A percentile compares a stretch with the other conserved stretches of the same genome.
These are phyloP conservation scores for Amblyjoppa proteus DNA, from an alignment of 2,888 invertebrate genomes.

Conservation along the genomic window DNA sequence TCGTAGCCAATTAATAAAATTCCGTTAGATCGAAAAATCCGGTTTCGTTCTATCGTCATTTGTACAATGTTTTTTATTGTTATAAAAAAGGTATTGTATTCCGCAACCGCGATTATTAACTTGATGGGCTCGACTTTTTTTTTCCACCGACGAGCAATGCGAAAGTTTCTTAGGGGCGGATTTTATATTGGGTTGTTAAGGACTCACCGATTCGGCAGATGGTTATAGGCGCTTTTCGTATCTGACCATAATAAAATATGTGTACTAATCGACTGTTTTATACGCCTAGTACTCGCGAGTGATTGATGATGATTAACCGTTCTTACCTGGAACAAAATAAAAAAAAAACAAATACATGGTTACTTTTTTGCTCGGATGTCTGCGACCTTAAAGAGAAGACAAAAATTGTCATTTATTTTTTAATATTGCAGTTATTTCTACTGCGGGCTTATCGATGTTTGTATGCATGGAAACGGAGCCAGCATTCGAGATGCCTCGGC, in stretches of 20 bases:
- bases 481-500: constrained; percentile 57
- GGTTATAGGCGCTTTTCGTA: constrained; percentile 42
- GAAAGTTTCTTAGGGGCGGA: constrained; percentile 32
- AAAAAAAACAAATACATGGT: not conserved
- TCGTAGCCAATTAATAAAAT: constrained; percentile 37
- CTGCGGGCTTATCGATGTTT: not conserved
- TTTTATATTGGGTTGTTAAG: constrained; percentile 54
- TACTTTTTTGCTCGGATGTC: constrained; percentile 7
- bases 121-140: not conserved
- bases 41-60: constrained; percentile 12
- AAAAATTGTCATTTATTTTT: not conserved
- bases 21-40: constrained; percentile 1
- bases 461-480: constrained; percentile 9
- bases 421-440: not conserved
- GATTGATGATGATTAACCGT: constrained; percentile 64
- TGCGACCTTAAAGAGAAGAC: not conserved
- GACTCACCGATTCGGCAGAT: constrained; percentile 62
- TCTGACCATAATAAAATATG: constrained; percentile 54
- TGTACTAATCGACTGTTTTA: constrained; percentile 61
- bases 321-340: constrained; percentile 79
- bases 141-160: not conserved
- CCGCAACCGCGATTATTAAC: constrained; percentile 26
- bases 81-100: constrained; percentile 21
- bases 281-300: constrained; percentile 47
- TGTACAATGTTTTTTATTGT: not conserved